phyloP scores from a whole-genome alignment of 2,888 invertebrate genomes.

The Laothoe populi region DNA sequence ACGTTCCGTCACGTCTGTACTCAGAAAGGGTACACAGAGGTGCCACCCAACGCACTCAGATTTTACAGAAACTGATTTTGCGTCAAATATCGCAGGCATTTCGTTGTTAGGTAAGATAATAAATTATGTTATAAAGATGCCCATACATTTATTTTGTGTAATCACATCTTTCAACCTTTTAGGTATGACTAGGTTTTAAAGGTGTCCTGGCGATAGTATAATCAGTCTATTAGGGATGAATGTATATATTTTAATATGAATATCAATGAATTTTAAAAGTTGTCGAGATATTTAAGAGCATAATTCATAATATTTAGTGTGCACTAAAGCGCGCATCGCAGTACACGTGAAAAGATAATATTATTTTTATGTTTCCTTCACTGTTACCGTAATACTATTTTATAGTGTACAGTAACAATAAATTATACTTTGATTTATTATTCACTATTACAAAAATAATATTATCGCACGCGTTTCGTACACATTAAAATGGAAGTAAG shows the following conservation, averaged over 20 bases:
- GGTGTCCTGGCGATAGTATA: neutral
- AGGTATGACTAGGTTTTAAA: too few relatives aligned
- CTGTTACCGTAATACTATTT: slow-evolving; percentile 62
- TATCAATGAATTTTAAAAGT: neutral
- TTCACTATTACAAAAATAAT: slow-evolving; percentile 38
- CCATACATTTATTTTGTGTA: too few relatives aligned
- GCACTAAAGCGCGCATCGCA: slow-evolving; percentile 59
- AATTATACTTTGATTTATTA: slow-evolving; percentile 76
- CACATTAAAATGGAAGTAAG: slow-evolving; percentile 27
- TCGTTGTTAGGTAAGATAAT: too few relatives aligned
- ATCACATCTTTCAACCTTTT: too few relatives aligned
- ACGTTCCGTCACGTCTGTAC: neutral
- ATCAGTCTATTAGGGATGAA: too few relatives aligned
- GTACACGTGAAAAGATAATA: slow-evolving; percentile 77
- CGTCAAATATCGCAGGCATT: too few relatives aligned
- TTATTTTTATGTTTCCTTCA: slow-evolving; percentile 77
- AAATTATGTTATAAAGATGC: too few relatives aligned
- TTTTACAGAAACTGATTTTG: neutral
- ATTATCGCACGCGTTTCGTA: slow-evolving; percentile 34
- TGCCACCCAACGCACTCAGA: neutral
- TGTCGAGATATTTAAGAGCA: slow-evolving; percentile 37
- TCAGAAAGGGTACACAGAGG: neutral
- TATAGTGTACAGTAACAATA: slow-evolving; percentile 70
- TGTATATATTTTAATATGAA: neutral
- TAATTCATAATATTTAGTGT: slow-evolving; percentile 59